Evolutionary conservation across 2,888 invertebrate genomes (phyloP).

Genomic region (Andrena chrysosceles): DNA sequence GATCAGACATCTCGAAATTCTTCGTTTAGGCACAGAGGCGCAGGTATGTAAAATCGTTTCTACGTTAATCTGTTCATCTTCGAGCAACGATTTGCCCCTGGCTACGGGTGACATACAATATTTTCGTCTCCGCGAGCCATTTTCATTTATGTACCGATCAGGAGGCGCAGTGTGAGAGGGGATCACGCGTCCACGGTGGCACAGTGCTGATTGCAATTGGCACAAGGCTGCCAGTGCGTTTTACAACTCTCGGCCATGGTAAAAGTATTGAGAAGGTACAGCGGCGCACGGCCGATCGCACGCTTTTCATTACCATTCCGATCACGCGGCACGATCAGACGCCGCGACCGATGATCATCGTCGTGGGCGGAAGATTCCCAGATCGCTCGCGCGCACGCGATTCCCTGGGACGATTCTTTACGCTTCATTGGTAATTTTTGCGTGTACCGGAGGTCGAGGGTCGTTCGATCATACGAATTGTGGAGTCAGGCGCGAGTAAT

Average conservation of each 20-base stretch:
- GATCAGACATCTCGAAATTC: slow-evolving; percentile 22
- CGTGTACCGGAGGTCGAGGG: slow-evolving; percentile 4
- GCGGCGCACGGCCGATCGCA: slow-evolving; percentile 33
- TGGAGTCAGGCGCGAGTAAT: slow-evolving; percentile 10
- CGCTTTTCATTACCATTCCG: slow-evolving; percentile 66
- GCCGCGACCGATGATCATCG: slow-evolving; percentile 47
- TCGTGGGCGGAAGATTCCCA: slow-evolving; percentile 36
- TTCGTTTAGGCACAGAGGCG: not conserved
- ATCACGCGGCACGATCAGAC: slow-evolving; percentile 56
- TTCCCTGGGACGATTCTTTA: not conserved
- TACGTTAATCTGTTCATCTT: too few species aligned
- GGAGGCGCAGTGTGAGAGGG: slow-evolving; percentile 71
- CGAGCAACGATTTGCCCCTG: too few species aligned
- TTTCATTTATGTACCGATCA: slow-evolving; percentile 53
- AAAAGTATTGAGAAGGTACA: slow-evolving; percentile 71
- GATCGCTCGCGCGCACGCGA: slow-evolving; percentile 5
- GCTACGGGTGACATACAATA: slow-evolving; percentile 8
- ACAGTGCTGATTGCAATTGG: slow-evolving; percentile 75
- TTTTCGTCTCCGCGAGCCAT: slow-evolving; percentile 48
- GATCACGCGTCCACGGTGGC: slow-evolving; percentile 64
- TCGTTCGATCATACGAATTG: slow-evolving; percentile 2
- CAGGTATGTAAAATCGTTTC: not conserved
- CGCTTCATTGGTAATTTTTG: not conserved
- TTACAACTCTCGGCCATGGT: slow-evolving; percentile 72
- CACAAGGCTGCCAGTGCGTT: slow-evolving; percentile 77